Evolutionary conservation across 2,797 vertebrate species (phyloP).

Genomic region (Margarornis squamiger): DNA sequence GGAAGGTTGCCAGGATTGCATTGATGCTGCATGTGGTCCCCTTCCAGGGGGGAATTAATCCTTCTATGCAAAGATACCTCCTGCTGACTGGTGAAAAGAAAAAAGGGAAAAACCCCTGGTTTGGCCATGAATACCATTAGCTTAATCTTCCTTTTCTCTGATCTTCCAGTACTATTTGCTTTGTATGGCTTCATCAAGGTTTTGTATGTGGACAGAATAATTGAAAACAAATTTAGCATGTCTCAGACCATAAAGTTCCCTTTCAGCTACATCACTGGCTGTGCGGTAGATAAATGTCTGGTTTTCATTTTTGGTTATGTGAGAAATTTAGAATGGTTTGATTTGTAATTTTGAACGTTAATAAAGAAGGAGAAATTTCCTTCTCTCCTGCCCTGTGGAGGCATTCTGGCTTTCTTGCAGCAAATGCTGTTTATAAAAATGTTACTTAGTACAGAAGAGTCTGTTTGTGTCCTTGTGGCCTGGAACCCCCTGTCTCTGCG

Average conservation of each 20-base stretch:
- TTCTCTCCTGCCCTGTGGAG: neutral
- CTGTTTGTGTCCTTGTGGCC: neutral
- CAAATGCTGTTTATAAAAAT: conserved; percentile 3
- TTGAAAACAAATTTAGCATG: conserved; percentile 77
- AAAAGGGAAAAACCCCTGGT: neutral
- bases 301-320: conserved; percentile 77
- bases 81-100: conserved; percentile 50
- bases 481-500: neutral
- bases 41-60: conserved; percentile 50
- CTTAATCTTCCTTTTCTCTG: conserved; percentile 61
- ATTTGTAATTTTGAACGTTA: conserved; percentile 72
- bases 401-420: conserved; percentile 15
- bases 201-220: conserved; percentile 68
- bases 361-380: conserved; percentile 52
- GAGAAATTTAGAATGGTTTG: conserved; percentile 73
- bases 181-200: conserved; percentile 68
- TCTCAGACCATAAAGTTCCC: conserved; percentile 64
- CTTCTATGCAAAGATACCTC: conserved; percentile 55
- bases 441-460: neutral
- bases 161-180: conserved; percentile 58
- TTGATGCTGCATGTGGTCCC: conserved; percentile 57
- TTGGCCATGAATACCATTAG: conserved; percentile 19
- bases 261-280: conserved; percentile 51
- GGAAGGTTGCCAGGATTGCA: conserved; percentile 49
- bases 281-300: conserved; percentile 73